Evolutionary conservation across 2,797 vertebrate genomes (phyloP).

Genomic region (Pipistrellus kuhlii): DNA sequence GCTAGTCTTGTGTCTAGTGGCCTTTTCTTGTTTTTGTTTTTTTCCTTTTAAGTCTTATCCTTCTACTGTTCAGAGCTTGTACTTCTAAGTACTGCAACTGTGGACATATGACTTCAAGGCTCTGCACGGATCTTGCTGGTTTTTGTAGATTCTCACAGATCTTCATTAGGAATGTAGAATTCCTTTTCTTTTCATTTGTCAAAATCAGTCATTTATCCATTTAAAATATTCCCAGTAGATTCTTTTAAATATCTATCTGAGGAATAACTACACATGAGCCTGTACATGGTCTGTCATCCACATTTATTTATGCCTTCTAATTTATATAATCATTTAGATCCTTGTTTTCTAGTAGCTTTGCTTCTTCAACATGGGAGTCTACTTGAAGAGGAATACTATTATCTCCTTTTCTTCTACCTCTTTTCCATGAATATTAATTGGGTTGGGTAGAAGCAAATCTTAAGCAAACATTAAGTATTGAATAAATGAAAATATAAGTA

Average conservation of each 20-base stretch:
- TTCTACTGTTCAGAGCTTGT: background rate
- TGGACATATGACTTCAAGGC: background rate
- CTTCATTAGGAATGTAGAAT: background rate
- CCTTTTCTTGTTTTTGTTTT: background rate
- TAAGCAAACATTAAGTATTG: background rate
- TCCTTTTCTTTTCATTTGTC: background rate
- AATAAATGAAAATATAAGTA: conserved; percentile 2
- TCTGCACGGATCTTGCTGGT: background rate
- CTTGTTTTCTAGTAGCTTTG: background rate
- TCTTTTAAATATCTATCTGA: background rate
- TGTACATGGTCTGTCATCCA: background rate
- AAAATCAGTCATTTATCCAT: background rate
- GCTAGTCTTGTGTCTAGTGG: background rate
- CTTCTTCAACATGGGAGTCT: background rate
- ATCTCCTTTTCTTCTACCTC: background rate
- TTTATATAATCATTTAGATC: background rate
- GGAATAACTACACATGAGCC: background rate
- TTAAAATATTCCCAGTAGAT: background rate
- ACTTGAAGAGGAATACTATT: background rate
- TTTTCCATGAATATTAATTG: background rate
- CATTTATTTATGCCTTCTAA: background rate
- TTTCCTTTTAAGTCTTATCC: background rate
- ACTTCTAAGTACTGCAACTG: background rate
- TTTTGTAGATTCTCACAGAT: background rate
- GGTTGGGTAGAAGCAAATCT: background rate